These are phyloP conservation scores for Cydia strobilella DNA, from an alignment of 1,140 invertebrate genomes.

Conservation along the genomic window DNA sequence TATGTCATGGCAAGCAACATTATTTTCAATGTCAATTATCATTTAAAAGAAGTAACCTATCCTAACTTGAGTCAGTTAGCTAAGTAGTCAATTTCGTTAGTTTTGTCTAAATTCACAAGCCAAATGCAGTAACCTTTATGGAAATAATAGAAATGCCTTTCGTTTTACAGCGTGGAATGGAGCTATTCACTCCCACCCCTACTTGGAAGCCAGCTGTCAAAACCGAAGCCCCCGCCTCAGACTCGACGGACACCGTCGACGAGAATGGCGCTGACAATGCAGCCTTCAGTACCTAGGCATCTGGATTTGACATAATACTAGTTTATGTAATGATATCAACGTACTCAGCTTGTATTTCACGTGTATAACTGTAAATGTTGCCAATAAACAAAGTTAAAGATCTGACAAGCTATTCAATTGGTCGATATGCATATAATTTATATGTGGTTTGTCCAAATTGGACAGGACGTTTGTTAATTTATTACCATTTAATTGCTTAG, in stretches of 20 bases:
- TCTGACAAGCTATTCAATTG: background rate
- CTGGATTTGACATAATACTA: slow-evolving; percentile 1
- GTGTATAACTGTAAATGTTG: background rate
- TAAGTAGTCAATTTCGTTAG: background rate
- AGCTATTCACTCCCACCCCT: slow-evolving; percentile 70
- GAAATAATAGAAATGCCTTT: background rate
- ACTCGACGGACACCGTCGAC: slow-evolving; percentile 40
- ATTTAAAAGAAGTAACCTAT: background rate
- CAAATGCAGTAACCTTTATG: background rate
- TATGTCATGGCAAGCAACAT: background rate
- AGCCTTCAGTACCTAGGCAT: slow-evolving; percentile 40
- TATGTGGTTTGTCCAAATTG: too few species aligned
- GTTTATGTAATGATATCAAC: background rate
- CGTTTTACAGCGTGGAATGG: slow-evolving; percentile 64
- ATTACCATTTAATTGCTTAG: too few species aligned
- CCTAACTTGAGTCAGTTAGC: background rate
- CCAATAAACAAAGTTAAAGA: background rate
- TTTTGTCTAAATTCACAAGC: background rate
- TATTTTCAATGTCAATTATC: background rate
- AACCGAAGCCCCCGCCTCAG: slow-evolving; percentile 37
- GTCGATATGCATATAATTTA: too few species aligned
- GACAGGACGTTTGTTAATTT: too few species aligned
- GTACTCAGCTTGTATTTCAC: background rate
- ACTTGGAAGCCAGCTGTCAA: slow-evolving; percentile 77
- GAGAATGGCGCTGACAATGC: slow-evolving; percentile 51